Evolutionary conservation across 64 coral and sea anemone species (phyloP), one percentile per base, ranked within the genome.

Genomic region (Anthopleura sola): DNA sequence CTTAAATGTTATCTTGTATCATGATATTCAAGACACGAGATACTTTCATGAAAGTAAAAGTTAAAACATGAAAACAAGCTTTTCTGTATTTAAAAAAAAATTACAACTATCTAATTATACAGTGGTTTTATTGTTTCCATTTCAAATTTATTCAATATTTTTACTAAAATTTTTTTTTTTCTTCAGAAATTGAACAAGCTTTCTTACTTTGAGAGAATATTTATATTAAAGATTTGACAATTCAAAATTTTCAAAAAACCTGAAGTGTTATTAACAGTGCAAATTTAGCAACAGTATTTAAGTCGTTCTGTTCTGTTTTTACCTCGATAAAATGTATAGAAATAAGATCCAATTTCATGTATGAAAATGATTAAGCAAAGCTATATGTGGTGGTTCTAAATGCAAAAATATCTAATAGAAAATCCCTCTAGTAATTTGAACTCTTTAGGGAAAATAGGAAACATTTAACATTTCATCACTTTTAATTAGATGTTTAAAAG

Each of bases 371-470:
- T 71, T 71, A 71, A 34, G 66, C 14, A 34, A 71, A 71, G 28
- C 66, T 71, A 32, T 71, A 71, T 71, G 66, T 33, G 66, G 66
- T 71, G 14, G 14, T 15, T 34, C 31, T 32, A 34, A 71, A 71
- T 71, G 29, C 66, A 71, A 71, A 71, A 71, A 71, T 71, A 71
- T 71, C 28, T 71, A 71, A 71, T 71, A 71, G 66, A 71, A 71
- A 71, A 71, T 31, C 29, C 13, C n/a, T 71, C 11, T 4, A 16
- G 29, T 71, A 34, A 71, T 71, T 71, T 71, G 66, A 36, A 71
- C 66, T 71, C 66, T 71, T 71, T 71, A 71, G 26, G 28, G 14
- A 34, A 71, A 71, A 71, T 71, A 34, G 29, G 8, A 71, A 71
- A 71, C 66, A 71, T 71, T 71, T 71, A 33, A 71, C 29, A 34